Evolutionary conservation across 2,113 vertebrate species (phyloP), one percentile per base, ranked within the genome.

Genomic region (Eptesicus fuscus): DNA sequence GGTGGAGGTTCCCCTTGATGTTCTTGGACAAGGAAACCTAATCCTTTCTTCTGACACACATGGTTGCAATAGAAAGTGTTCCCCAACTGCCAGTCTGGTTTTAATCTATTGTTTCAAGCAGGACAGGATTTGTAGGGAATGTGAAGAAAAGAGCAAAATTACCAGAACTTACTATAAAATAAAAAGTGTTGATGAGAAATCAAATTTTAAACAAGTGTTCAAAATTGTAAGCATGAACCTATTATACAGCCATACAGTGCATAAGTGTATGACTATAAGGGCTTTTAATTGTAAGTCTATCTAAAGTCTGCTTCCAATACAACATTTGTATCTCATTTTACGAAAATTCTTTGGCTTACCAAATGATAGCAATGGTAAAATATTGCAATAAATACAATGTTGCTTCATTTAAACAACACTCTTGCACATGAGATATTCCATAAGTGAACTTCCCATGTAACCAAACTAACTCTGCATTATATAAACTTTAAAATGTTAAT

Each of bases 1-100:
- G 82, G 96, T 96, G 79, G 95, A 96, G 94, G 94, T 69, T 96
- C 70, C 95, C 96, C 97, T 97, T 97, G 97, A 97, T 96, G 97
- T 97, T 95, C 95, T 35, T 37, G 73, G 85, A 92, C 94, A 74
- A 95, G 91, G 97, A 97, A 97, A 97, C 74, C 78, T 93, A 97
- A 97, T 96, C 97, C 96, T 87, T 95, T 96, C 91, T 95, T 95
- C 91, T 97, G 93, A 94, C 96, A 97, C 97, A 97, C 97, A 97
- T 97, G 97, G 97, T 97, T 97, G 96, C 96, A 97, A 97, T 97
- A 97, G 96, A 97, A 96, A 94, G 65, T 16, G 0, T 93, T 95
- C 88, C 44, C 77, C 84, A 93, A 83, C 95, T 95, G 96, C 96
- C 95, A 95, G 95, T 97, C 97, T 97, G 97, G 97, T 97, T 97